phyloP scores from a whole-genome alignment of 2,888 invertebrate genomes.

The Drosophila helvetica region DNA sequence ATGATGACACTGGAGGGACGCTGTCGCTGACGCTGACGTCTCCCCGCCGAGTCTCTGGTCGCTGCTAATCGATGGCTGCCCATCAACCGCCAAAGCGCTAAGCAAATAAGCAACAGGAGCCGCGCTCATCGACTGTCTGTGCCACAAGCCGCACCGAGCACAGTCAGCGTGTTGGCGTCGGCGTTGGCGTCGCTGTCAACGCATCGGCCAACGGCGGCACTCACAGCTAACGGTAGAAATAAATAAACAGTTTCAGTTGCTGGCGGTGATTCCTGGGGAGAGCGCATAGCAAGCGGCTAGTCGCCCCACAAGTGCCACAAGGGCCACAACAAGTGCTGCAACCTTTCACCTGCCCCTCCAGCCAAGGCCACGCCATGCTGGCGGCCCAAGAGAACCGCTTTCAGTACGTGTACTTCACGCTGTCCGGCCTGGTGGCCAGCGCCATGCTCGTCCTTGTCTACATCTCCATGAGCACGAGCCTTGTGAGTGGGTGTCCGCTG shows the following conservation, averaged over 20 bases:
- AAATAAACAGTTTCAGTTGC: constrained; percentile 54
- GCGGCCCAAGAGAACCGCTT: constrained; percentile 75
- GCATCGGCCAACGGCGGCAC: constrained; percentile 10
- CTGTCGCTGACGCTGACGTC: not conserved
- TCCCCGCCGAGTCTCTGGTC: constrained; percentile 43
- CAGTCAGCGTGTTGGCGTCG: constrained; percentile 13
- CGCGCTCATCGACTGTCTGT: constrained; percentile 58
- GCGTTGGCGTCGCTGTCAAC: constrained; percentile 15
- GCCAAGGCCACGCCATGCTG: constrained; percentile 52
- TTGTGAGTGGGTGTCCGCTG: constrained; percentile 69
- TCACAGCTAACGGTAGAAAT: constrained; percentile 27
- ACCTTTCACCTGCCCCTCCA: not conserved
- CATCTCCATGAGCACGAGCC: constrained; percentile 76
- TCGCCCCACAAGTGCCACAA: not conserved
- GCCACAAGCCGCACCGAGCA: constrained; percentile 14
- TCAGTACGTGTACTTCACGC: constrained; percentile 80
- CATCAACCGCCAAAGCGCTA: constrained; percentile 62
- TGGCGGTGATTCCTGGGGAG: constrained; percentile 66
- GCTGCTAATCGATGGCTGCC: constrained; percentile 71
- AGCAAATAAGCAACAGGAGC: constrained; percentile 74
- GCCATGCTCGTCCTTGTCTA: constrained; percentile 78
- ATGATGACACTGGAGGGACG: constrained; percentile 66
- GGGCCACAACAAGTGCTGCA: not conserved
- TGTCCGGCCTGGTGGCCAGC: constrained; percentile 81
- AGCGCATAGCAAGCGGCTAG: constrained; percentile 17